Evolutionary conservation across 2,113 vertebrate species (phyloP).

Genomic region (Drymodes brunneopygia): DNA sequence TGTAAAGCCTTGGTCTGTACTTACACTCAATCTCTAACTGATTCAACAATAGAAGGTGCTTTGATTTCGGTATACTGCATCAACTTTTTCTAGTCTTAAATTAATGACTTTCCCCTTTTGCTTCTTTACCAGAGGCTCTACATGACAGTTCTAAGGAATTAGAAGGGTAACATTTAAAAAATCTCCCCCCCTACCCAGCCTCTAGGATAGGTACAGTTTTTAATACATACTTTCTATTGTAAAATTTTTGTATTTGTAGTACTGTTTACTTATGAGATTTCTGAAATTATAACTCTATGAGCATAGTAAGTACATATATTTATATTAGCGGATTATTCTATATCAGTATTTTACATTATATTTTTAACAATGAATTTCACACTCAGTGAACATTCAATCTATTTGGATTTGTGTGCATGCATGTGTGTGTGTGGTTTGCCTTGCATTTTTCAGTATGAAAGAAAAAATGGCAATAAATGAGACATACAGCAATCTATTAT

Average conservation of each 20-base stretch:
- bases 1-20: too few species aligned
- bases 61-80: slow-evolving; percentile 58
- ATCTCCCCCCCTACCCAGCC: slow-evolving; percentile 18
- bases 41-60: slow-evolving; percentile 65
- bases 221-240: background rate
- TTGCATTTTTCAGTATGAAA: slow-evolving; percentile 53
- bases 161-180: slow-evolving; percentile 9
- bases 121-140: slow-evolving; percentile 47
- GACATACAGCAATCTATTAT: slow-evolving; percentile 57
- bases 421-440: background rate
- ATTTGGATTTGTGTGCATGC: slow-evolving; percentile 27
- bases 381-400: slow-evolving; percentile 56
- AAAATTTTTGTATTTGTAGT: background rate
- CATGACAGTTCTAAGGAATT: slow-evolving; percentile 59
- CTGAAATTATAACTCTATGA: background rate
- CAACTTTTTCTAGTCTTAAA: slow-evolving; percentile 64
- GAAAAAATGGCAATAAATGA: slow-evolving; percentile 66
- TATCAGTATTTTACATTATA: slow-evolving; percentile 6
- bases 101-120: slow-evolving; percentile 64
- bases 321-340: background rate
- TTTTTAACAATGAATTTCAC: slow-evolving; percentile 63
- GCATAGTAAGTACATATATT: slow-evolving; percentile 12
- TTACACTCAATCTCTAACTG: slow-evolving; percentile 47
- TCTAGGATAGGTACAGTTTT: slow-evolving; percentile 11
- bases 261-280: background rate